Conservation (phyloP, 2,113 vertebrate species). For the Chiloscyllium plagiosum region DNA sequence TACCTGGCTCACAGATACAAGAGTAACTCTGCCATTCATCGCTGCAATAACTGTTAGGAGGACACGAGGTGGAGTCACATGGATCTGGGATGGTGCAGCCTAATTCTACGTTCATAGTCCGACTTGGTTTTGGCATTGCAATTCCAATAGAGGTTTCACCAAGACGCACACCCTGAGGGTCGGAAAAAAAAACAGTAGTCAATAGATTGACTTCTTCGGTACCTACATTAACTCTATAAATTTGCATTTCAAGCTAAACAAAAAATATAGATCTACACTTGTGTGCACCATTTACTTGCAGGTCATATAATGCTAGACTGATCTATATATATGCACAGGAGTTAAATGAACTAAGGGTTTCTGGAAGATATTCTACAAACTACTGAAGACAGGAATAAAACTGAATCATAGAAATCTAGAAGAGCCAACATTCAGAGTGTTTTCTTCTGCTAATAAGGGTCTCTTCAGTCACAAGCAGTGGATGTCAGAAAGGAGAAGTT, state of each 20-base stretch:
- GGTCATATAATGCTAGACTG: background rate
- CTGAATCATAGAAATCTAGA: background rate
- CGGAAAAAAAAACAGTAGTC: conserved; percentile 41
- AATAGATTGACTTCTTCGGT: background rate
- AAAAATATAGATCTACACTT: background rate
- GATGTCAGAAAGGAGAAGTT: background rate
- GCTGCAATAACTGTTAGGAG: conserved; percentile 71
- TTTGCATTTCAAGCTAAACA: background rate
- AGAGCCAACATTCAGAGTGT: background rate
- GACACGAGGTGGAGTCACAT: conserved; percentile 80
- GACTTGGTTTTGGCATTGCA: conserved; percentile 70
- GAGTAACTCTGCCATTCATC: conserved; percentile 85
- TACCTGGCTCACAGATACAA: conserved; percentile 84
- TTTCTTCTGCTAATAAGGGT: background rate
- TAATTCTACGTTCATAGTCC: conserved; percentile 73
- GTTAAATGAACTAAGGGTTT: background rate
- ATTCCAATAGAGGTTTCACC: conserved; percentile 72
- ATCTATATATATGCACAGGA: background rate
- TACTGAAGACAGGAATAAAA: background rate
- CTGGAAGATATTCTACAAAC: background rate
- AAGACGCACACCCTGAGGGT: conserved; percentile 77
- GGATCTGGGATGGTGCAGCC: conserved; percentile 74
- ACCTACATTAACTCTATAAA: background rate
- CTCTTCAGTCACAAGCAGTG: background rate
- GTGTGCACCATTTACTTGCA: background rate